These are phyloP conservation scores for Aleiodes alternator DNA, from an alignment of 2,888 invertebrate species.

Conservation along the genomic window DNA sequence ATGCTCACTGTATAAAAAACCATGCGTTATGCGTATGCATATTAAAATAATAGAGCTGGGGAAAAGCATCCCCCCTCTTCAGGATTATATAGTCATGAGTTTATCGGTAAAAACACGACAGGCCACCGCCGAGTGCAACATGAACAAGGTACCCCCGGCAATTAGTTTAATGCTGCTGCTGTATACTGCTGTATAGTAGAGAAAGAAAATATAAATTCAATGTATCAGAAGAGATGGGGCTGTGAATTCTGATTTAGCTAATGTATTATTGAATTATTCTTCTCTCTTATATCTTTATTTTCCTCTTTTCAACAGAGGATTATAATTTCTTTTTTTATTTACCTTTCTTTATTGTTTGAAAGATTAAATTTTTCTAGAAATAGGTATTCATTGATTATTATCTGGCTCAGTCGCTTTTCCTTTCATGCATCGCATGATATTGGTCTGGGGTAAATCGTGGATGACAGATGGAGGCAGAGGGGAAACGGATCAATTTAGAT, in stretches of 20 bases:
- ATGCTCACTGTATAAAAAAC: constrained; percentile 22
- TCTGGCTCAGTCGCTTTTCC: constrained; percentile 27
- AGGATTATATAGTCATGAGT: constrained; percentile 36
- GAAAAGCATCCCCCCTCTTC: constrained; percentile 15
- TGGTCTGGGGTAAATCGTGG: not conserved
- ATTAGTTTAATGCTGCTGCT: constrained; percentile 31
- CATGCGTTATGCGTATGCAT: constrained; percentile 35
- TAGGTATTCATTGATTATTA: constrained; percentile 19
- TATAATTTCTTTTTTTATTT: not conserved
- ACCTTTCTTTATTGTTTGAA: constrained; percentile 6
- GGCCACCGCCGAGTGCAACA: constrained; percentile 30
- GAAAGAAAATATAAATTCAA: constrained; percentile 25
- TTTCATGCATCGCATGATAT: constrained; percentile 15
- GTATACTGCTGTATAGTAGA: not conserved
- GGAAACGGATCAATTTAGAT: constrained; percentile 19
- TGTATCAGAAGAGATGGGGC: constrained; percentile 29
- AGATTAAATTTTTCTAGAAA: not conserved
- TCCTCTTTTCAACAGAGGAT: not conserved
- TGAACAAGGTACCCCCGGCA: constrained; percentile 34
- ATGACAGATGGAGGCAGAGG: constrained; percentile 21
- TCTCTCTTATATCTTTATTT: not conserved
- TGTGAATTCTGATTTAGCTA: constrained; percentile 16
- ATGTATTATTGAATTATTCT: constrained; percentile 23
- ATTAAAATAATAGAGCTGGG: constrained; percentile 32
- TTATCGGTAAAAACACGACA: constrained; percentile 35